A percentile compares a stretch with the other conserved stretches of the same genome.
These are phyloP conservation scores for Pampus argenteus DNA, from an alignment of 2,797 vertebrate species.

Conservation along the genomic window DNA sequence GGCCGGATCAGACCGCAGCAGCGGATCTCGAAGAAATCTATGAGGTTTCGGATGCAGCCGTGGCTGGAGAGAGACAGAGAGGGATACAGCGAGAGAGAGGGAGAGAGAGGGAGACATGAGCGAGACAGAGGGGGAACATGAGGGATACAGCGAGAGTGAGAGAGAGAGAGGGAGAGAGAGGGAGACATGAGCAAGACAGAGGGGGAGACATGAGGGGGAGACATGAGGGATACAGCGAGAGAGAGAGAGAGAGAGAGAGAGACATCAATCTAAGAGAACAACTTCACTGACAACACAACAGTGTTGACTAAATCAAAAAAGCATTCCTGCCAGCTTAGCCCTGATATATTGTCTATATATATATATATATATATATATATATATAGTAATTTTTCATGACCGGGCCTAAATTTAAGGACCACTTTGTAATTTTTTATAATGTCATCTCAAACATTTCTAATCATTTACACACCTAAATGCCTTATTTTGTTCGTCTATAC, in stretches of 20 bases:
- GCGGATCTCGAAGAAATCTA: constrained; percentile 99
- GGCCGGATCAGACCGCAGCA: constrained; percentile 98
- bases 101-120: constrained; percentile 15
- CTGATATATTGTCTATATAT: no score
- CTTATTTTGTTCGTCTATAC: no score
- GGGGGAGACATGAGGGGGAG: no score
- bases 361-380: no score
- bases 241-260: constrained; percentile 14
- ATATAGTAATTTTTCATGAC: no score
- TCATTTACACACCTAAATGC: no score
- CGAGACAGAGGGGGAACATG: not conserved
- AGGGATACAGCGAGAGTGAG: constrained; percentile 16
- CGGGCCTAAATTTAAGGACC: no score
- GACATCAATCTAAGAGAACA: not conserved
- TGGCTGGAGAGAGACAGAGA: constrained; percentile 82
- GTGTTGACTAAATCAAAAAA: no score
- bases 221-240: no score
- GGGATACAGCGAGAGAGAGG: constrained; percentile 16
- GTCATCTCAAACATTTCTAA: no score
- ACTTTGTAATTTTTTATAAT: no score
- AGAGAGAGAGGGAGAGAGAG: not conserved
- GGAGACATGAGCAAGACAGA: constrained; percentile 22
- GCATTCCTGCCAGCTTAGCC: no score
- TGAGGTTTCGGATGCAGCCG: constrained; percentile 96
- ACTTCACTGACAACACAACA: not conserved